Evolutionary conservation across 2,113 vertebrate species (phyloP), one percentile per base, ranked within the genome.

Genomic region (Phoenicopterus ruber): DNA sequence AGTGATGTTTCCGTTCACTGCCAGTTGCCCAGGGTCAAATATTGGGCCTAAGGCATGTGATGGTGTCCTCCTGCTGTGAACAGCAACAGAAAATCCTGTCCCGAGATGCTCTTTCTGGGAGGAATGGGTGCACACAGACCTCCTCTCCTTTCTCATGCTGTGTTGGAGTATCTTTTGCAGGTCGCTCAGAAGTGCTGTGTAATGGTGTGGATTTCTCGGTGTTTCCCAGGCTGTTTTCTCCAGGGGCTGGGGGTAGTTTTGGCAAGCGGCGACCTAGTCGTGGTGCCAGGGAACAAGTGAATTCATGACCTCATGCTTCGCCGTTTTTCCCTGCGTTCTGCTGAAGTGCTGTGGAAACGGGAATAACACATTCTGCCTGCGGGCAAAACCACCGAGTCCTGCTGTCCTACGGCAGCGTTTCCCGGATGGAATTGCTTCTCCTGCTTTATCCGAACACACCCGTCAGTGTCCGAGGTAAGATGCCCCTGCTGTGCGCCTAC

Each of bases 381-480:
- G 3, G 61, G 17, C 19, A 78, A 83, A 88, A 12, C 46, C 52
- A 49, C 32, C 0, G 6, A 59, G 26, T 38, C 34, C 40, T 6
- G 11, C 26, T 78, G 79, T 65, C 62, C 69, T 52, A 6, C 0
- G 0, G 49, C 58, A 77, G 11, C 1, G 0, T n/a, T 89, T 77
- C 67, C 28, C 1, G 0, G 18, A 3, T 78, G 71, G 46, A 67
- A 85, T 50, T 3, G 5, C 32, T 74, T 59, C 31, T 90, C 16
- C 36, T 79, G 17, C 36, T 85, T 29, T 91, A 15, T 38, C 38
- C 63, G 29, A 15, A 16, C 9, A 10, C 10, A 14, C 29, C 15
- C 6, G 1, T 20, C 20, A 2, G 0, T 52, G 15, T 50, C 62
- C 0, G 0, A 22, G 62, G 42, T 65, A 46, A 61, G 54, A 47